These are phyloP conservation scores for Neoitamus cyanurus DNA, from an alignment of 2,888 invertebrate genomes.

Conservation along the genomic window DNA sequence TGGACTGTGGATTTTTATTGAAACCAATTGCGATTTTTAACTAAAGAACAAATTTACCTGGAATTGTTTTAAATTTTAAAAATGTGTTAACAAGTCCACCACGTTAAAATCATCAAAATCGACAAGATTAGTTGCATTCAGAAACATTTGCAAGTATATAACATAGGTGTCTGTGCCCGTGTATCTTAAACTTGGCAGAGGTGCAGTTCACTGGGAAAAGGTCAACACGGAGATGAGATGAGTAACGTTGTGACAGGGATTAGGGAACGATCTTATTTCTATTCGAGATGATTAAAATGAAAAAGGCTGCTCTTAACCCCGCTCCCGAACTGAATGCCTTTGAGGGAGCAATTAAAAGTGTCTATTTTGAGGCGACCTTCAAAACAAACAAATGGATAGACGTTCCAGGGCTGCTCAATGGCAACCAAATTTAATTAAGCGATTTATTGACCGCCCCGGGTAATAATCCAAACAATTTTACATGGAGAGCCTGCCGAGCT, in stretches of 20 bases:
- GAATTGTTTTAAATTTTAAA: too few relatives aligned
- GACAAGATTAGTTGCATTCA: too few relatives aligned
- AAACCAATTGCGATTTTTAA: too few relatives aligned
- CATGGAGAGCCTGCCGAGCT: background rate
- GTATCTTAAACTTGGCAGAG: too few relatives aligned
- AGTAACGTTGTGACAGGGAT: background rate
- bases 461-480: conserved; percentile 33
- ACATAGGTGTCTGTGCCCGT: too few relatives aligned
- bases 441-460: conserved; percentile 14
- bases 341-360: background rate
- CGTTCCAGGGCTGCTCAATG: background rate
- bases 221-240: too few relatives aligned
- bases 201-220: background rate
- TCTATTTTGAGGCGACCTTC: background rate
- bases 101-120: too few relatives aligned
- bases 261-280: background rate
- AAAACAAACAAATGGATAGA: background rate
- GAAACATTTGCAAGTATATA: too few relatives aligned
- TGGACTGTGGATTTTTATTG: too few relatives aligned
- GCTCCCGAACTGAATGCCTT: background rate
- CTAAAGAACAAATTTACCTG: too few relatives aligned
- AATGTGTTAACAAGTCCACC: too few relatives aligned
- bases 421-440: conserved; percentile 22
- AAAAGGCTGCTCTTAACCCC: background rate
- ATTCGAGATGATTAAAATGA: background rate